phyloP scores from a whole-genome alignment of 2,797 vertebrate species.

The Pygocentrus nattereri region DNA sequence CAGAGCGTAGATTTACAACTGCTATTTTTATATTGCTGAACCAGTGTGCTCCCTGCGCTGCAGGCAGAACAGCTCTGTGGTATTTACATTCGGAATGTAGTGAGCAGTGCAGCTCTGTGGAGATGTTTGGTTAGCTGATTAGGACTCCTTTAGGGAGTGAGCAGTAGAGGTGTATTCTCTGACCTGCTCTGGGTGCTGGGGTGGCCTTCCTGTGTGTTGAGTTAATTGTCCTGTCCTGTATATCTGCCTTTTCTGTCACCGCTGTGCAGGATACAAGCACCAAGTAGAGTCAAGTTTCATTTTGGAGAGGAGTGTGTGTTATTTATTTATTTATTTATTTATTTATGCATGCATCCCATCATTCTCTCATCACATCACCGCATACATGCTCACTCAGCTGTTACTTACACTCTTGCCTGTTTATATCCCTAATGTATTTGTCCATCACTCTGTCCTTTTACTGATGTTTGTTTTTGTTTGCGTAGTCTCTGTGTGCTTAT shows the following conservation, averaged over 20 bases:
- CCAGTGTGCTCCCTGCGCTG: slow-evolving; percentile 51
- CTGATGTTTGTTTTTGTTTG: neutral
- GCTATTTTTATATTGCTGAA: slow-evolving; percentile 58
- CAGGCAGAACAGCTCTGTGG: slow-evolving; percentile 61
- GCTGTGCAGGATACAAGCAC: slow-evolving; percentile 56
- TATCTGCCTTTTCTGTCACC: slow-evolving; percentile 18
- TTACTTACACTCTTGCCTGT: neutral
- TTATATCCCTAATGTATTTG: slow-evolving; percentile 30
- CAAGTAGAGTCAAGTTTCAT: slow-evolving; percentile 74
- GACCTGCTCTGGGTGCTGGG: slow-evolving; percentile 32
- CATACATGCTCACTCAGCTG: neutral
- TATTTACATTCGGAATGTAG: slow-evolving; percentile 70
- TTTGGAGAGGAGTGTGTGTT: slow-evolving; percentile 50
- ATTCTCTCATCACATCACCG: neutral
- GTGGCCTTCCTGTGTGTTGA: slow-evolving; percentile 36
- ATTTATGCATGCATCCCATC: neutral
- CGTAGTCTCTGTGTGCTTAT: neutral
- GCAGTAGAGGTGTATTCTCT: slow-evolving; percentile 27
- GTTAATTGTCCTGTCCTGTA: slow-evolving; percentile 43
- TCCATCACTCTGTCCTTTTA: neutral
- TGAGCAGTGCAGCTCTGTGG: slow-evolving; percentile 39
- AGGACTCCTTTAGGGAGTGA: slow-evolving; percentile 58
- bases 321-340: neutral
- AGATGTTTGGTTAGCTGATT: slow-evolving; percentile 77
- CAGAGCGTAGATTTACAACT: slow-evolving; percentile 56